phyloP scores from a whole-genome alignment of 2,113 vertebrate species.

The Leucopternis melanops region DNA sequence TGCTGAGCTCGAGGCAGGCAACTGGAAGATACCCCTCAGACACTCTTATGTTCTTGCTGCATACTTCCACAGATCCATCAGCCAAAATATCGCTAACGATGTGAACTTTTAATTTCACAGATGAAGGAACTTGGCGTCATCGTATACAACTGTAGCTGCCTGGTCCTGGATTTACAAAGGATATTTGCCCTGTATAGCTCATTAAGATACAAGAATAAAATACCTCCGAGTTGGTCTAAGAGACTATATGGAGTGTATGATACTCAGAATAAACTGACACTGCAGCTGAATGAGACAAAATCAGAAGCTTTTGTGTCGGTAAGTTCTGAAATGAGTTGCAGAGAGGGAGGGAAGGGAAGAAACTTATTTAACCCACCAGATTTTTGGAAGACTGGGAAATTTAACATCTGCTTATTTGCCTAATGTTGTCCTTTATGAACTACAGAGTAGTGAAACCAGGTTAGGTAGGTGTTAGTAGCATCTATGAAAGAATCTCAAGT shows the following conservation, averaged over 20 bases:
- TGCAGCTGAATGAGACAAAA: slow-evolving; percentile 82
- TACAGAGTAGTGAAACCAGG: not conserved
- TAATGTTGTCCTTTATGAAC: not conserved
- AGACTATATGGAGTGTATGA: slow-evolving; percentile 85
- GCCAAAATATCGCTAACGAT: not conserved
- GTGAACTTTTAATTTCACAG: slow-evolving; percentile 73
- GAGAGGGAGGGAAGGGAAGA: not conserved
- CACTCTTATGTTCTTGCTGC: not conserved
- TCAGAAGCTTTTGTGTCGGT: slow-evolving; percentile 88
- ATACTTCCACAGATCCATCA: not conserved
- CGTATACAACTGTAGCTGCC: slow-evolving; percentile 92
- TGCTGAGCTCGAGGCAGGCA: not conserved
- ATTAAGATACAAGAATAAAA: slow-evolving; percentile 76
- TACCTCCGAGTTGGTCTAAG: slow-evolving; percentile 87
- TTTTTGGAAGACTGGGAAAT: not conserved
- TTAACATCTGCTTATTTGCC: not conserved
- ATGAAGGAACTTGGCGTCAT: slow-evolving; percentile 94
- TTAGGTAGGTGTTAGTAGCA: not conserved
- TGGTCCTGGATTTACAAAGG: slow-evolving; percentile 90
- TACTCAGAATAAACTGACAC: slow-evolving; percentile 73
- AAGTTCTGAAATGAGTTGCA: slow-evolving; percentile 56
- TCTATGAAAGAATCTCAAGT: not conserved
- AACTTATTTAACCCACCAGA: not conserved
- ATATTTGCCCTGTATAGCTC: slow-evolving; percentile 85
- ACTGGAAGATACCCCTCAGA: not conserved